Percentiles rank a stretch among this genome's conserved stretches.
Evolutionary conservation across 2,888 invertebrate genomes (phyloP).

Genomic region (Cephus pulcher): DNA sequence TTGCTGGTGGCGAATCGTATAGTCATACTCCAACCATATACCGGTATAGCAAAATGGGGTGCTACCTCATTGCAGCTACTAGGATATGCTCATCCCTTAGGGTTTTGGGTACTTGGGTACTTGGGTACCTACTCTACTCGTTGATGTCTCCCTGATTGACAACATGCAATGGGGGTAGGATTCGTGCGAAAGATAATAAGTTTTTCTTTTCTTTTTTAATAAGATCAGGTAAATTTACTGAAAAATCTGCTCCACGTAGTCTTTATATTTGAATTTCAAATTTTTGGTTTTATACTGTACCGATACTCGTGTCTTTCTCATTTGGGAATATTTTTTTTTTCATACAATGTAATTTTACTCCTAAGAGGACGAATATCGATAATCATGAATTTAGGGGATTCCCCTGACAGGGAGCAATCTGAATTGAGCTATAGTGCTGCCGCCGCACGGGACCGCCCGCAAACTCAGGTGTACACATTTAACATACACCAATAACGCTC

Average conservation of each 20-base stretch:
- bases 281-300: no score
- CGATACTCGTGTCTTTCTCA: no score
- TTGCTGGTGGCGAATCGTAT: background rate
- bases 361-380: background rate
- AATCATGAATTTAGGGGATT: background rate
- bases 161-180: constrained; percentile 21
- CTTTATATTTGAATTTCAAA: background rate
- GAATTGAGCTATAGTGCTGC: background rate
- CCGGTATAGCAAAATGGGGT: background rate
- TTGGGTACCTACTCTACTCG: constrained; percentile 24
- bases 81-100: background rate
- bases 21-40: background rate
- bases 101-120: background rate
- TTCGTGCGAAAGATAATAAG: background rate
- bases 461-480: background rate
- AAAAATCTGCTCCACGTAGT: background rate
- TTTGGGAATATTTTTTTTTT: background rate
- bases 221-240: background rate
- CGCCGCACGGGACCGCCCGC: background rate
- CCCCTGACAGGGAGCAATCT: background rate
- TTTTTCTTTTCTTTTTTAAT: background rate
- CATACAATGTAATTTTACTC: background rate
- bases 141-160: constrained; percentile 51
- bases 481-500: background rate
- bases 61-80: background rate